Evolutionary conservation across 2,888 invertebrate genomes (phyloP).

Genomic region (Silvanus unidentatus): DNA sequence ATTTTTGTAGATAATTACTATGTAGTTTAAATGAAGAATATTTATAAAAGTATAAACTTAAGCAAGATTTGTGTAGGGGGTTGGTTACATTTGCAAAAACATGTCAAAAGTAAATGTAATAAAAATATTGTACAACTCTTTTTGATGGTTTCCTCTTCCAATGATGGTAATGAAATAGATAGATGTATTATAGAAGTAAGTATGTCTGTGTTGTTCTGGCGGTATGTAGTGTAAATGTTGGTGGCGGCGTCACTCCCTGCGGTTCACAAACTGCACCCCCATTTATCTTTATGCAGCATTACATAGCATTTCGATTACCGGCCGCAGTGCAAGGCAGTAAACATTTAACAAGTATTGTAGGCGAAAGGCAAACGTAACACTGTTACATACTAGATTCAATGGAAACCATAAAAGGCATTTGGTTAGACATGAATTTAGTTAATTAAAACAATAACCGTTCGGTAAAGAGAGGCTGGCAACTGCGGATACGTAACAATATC

Average conservation of each 20-base stretch:
- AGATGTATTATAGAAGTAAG: too few species aligned
- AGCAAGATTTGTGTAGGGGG: too few species aligned
- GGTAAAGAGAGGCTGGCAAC: too few species aligned
- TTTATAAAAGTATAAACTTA: too few species aligned
- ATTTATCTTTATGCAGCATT: conserved; percentile 44
- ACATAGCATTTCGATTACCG: conserved; percentile 47
- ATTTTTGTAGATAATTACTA: too few species aligned
- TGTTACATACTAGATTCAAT: conserved; percentile 7
- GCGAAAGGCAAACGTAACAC: conserved; percentile 3
- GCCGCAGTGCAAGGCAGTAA: conserved; percentile 38
- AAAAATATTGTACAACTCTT: too few species aligned
- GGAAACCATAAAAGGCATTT: conserved; percentile 20
- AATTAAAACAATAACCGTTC: conserved; percentile 23
- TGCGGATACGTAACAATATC: conserved; percentile 1
- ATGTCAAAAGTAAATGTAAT: too few species aligned
- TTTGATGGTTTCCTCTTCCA: too few species aligned
- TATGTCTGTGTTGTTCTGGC: too few species aligned
- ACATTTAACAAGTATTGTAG: conserved; percentile 21
- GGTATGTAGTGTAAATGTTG: not conserved
- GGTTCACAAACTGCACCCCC: conserved; percentile 38
- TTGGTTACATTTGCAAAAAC: too few species aligned
- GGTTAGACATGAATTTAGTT: conserved; percentile 21
- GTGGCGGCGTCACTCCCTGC: conserved; percentile 30
- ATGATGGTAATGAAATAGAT: too few species aligned
- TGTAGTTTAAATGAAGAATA: too few species aligned